A percentile compares a stretch with the other conserved stretches of the same genome.
phyloP scores from a whole-genome alignment of 2,888 invertebrate genomes.

The Trachelus tabidus region DNA sequence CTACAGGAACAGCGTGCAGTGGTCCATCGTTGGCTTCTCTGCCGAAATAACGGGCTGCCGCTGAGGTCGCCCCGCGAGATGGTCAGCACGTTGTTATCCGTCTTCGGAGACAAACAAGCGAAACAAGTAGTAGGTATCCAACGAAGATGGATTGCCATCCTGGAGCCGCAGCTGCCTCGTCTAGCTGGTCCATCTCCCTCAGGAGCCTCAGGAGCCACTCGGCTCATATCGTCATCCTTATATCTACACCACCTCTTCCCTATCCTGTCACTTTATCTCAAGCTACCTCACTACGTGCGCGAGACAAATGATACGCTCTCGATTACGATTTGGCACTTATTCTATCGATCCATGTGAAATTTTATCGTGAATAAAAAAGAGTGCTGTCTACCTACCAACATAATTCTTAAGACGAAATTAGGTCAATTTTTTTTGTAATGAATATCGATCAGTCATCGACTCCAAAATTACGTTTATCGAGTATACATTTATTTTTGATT shows the following conservation, averaged over 20 bases:
- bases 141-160: conserved; percentile 55
- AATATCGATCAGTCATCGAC: too few species aligned
- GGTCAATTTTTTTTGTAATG: too few species aligned
- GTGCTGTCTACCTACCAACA: too few species aligned
- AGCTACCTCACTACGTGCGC: conserved; percentile 25
- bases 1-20: not conserved
- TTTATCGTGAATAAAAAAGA: too few species aligned
- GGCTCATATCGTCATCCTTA: conserved; percentile 45
- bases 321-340: conserved; percentile 32
- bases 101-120: conserved; percentile 53
- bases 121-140: conserved; percentile 45
- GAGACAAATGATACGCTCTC: conserved; percentile 35
- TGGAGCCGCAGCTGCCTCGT: conserved; percentile 40
- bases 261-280: conserved; percentile 33
- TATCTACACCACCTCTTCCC: conserved; percentile 27
- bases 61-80: not conserved
- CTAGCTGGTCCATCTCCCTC: conserved; percentile 33
- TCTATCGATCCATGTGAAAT: not conserved
- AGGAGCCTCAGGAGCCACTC: conserved; percentile 32
- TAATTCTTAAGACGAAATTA: too few species aligned
- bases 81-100: conserved; percentile 35
- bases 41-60: not conserved
- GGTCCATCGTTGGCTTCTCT: not conserved
- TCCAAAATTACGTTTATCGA: too few species aligned
- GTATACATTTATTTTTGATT: too few species aligned